Conservation (phyloP, 2,797 vertebrate genomes). For the Poecile montanus region DNA sequence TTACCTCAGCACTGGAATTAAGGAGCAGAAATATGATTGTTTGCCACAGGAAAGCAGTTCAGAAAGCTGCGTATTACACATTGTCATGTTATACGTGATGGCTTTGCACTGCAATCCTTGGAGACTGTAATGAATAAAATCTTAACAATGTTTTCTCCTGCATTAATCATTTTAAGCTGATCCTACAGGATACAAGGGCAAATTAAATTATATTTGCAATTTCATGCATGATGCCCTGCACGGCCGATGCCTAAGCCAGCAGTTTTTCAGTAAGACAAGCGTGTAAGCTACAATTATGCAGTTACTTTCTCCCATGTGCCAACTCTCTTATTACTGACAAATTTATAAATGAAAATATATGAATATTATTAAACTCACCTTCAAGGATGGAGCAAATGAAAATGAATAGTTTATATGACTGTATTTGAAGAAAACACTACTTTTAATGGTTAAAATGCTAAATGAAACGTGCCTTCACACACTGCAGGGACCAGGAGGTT, state of each 20-base stretch:
- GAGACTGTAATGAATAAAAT: conserved; percentile 71
- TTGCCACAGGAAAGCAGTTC: conserved; percentile 37
- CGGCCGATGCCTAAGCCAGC: conserved; percentile 68
- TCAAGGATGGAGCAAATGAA: conserved; percentile 70
- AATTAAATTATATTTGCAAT: conserved; percentile 86
- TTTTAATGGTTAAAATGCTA: not conserved
- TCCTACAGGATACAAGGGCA: conserved; percentile 80
- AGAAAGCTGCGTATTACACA: not conserved
- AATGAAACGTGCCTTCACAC: not conserved
- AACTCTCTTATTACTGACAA: conserved; percentile 72
- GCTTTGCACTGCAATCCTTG: conserved; percentile 54
- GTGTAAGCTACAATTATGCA: conserved; percentile 81
- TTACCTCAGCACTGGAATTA: conserved; percentile 18
- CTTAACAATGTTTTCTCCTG: conserved; percentile 65
- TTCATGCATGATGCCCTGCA: conserved; percentile 79
- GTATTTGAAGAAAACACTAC: not conserved
- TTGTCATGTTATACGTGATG: conserved; percentile 38
- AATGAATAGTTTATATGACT: conserved; percentile 19
- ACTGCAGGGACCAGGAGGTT: not conserved
- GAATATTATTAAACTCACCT: conserved; percentile 74
- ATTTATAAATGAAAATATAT: conserved; percentile 74
- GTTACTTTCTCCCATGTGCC: conserved; percentile 71
- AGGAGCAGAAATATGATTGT: conserved; percentile 36
- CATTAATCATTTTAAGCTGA: conserved; percentile 81
- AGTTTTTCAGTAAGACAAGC: conserved; percentile 83